Base-by-base conservation (phyloP, 2,888 invertebrate genomes). In the Mamestra brassicae region DNA sequence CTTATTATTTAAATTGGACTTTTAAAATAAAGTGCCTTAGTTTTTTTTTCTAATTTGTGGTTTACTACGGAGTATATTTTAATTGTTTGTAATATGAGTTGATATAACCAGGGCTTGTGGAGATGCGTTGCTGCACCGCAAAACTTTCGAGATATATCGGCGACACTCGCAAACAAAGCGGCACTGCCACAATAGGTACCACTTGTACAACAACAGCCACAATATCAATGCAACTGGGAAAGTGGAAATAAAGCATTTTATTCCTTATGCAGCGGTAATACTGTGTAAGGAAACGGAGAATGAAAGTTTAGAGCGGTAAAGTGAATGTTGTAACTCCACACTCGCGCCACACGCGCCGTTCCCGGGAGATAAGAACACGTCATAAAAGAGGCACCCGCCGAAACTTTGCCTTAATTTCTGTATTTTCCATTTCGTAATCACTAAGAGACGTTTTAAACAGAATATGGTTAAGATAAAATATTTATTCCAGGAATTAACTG, bases 91-190 rank as follows among this genome's bases (percentile, higher is more conserved):
- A 82, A 86, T 87, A 88, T 87, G 85, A 88, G 87, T 88, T 90
- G 86, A 90, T 90, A 89, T 88, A 88, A 87, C 87, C 84, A 83
- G 79, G 81, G 84, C 78, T 81, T 80, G 82, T 75, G 85, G 90
- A 89, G 91, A 91, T 92, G 93, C 92, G 92, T 92, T 90, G 91
- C 89, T 91, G 93, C 92, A 92, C 88, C 88, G 93, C 92, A 90
- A 89, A 95, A 95, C 92, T 96, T 95, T 94, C 89, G 90, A 94
- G 93, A 95, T 95, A 95, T 96, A 95, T 96, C 95, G 93, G 94
- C 91, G 94, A 93, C 95, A 93, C 90, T 93, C 90, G 91, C 94
- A 93, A 94, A 95, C 95, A 95, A 95, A 95, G 94, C 93, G 88
- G 84, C 89, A 89, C 90, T 89, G 89, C 92, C 92, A 95, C 94